A percentile compares a stretch with the other conserved stretches of the same genome.
phyloP scores from a whole-genome alignment of 2,888 invertebrate genomes.

The Abrostola triplasia region DNA sequence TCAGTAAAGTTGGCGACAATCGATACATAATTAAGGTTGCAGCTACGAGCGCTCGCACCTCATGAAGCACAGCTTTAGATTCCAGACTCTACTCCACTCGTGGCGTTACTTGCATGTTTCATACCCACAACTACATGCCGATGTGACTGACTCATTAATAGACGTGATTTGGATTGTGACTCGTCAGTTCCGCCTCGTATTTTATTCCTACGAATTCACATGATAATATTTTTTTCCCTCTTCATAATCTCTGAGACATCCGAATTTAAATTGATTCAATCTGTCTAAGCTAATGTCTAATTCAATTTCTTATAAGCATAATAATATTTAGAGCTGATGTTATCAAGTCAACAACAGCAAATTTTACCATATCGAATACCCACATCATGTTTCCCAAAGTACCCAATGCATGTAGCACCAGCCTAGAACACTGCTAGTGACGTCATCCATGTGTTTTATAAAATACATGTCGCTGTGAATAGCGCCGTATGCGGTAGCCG shows the following conservation, averaged over 20 bases:
- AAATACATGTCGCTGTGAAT: constrained; percentile 60
- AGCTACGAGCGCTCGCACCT: too few relatives aligned
- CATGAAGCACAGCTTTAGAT: too few relatives aligned
- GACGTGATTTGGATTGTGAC: not conserved
- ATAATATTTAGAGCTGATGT: too few relatives aligned
- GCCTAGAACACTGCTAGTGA: constrained; percentile 31
- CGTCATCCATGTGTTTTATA: constrained; percentile 16
- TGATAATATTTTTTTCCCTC: not conserved
- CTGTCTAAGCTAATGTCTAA: too few relatives aligned
- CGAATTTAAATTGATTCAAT: too few relatives aligned
- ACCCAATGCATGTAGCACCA: constrained; percentile 24
- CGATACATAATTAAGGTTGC: too few relatives aligned
- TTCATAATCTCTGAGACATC: not conserved
- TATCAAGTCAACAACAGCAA: constrained; percentile 28
- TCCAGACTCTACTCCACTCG: too few relatives aligned
- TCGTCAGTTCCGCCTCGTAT: not conserved
- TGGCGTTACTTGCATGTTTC: too few relatives aligned
- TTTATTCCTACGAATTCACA: not conserved
- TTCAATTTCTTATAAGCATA: too few relatives aligned
- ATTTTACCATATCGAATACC: constrained; percentile 23
- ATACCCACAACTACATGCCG: not conserved
- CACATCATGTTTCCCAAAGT: constrained; percentile 21
- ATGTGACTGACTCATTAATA: constrained; percentile 1
- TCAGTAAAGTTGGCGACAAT: not conserved
- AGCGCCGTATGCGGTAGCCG: constrained; percentile 56